These are phyloP conservation scores for Mythimna albipuncta DNA, from an alignment of 2,888 invertebrate genomes.

Conservation along the genomic window DNA sequence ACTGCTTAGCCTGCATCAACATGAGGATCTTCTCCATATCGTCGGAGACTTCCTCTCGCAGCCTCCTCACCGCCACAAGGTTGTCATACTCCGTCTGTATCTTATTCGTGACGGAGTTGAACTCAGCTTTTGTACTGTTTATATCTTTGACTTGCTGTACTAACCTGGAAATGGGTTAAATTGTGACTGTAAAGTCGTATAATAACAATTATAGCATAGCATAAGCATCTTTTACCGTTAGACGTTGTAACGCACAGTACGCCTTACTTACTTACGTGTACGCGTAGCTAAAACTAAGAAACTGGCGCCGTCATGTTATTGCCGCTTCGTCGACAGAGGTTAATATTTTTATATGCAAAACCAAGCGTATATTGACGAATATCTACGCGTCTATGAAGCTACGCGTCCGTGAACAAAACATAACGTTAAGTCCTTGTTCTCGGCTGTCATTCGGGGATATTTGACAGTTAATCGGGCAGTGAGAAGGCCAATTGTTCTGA, in stretches of 20 bases:
- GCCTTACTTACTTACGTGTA: too few species aligned
- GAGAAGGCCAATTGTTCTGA: too few species aligned
- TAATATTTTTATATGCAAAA: not conserved
- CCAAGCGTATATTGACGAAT: too few species aligned
- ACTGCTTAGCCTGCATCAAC: constrained; percentile 92
- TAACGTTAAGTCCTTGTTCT: not conserved
- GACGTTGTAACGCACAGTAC: too few species aligned
- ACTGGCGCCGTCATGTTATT: too few species aligned
- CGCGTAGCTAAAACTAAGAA: too few species aligned
- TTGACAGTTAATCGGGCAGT: too few species aligned
- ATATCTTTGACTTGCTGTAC: constrained; percentile 96
- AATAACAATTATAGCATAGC: not conserved
- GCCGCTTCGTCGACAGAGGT: too few species aligned
- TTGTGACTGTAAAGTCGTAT: not conserved
- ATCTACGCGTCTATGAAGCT: too few species aligned
- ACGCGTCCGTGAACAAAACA: too few species aligned
- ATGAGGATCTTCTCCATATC: constrained; percentile 94
- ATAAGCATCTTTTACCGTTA: not conserved
- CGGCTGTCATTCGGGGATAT: not conserved
- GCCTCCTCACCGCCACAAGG: constrained; percentile 94
- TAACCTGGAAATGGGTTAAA: constrained; percentile 86
- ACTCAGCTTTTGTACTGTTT: constrained; percentile 87
- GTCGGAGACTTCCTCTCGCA: constrained; percentile 94
- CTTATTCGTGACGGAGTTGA: constrained; percentile 93
- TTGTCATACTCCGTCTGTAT: constrained; percentile 96